Evolutionary conservation across 2,113 vertebrate genomes (phyloP), one percentile per base, ranked within the genome.

Genomic region (Phrynosoma blainvillii): DNA sequence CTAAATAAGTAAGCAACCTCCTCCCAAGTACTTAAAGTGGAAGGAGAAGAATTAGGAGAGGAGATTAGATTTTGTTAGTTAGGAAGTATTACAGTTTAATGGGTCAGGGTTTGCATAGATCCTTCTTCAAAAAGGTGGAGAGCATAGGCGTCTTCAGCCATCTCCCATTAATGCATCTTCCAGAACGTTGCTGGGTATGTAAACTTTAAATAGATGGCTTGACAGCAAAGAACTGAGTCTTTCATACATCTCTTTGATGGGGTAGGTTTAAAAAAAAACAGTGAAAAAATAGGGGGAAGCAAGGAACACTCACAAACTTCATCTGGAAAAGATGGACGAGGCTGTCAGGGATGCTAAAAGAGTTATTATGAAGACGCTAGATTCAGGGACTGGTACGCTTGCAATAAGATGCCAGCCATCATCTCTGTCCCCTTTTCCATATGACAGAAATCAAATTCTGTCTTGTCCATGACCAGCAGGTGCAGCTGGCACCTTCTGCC

Each of bases 231-330:
- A 93, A 23, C 42, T 6, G 92, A 95, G 91, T 59, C 88, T 76
- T 93, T 85, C 92, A 90, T 93, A 92, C 87, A 93, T 94, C 94
- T 95, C 86, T 87, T 88, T 91, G 92, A 94, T 89, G 79, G 89
- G 93, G 84, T 83, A 85, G 80, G 62, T 89, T 85, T 87, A 73
- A 82, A 70, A 32, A 36, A 85, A 87, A 14, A 14, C 13, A 23
- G 12, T 7, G 3, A 47, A 78, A 77, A 25, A 87, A 73, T 23
- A 76, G 88, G 81, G 74, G 54, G 42, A 40, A 9, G 56, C 66
- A 90, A 82, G 25, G 82, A 79, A 62, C 62, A 52, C 87, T 89
- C 91, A 79, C 80, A 86, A 75, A 84, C 80, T 92, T 80, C 84
- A 88, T 86, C 86, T 83, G 70, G 87, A 81, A 54, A 93, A 92